Base-by-base conservation (phyloP, 2,113 vertebrate species). In the Halichoeres trimaculatus region DNA sequence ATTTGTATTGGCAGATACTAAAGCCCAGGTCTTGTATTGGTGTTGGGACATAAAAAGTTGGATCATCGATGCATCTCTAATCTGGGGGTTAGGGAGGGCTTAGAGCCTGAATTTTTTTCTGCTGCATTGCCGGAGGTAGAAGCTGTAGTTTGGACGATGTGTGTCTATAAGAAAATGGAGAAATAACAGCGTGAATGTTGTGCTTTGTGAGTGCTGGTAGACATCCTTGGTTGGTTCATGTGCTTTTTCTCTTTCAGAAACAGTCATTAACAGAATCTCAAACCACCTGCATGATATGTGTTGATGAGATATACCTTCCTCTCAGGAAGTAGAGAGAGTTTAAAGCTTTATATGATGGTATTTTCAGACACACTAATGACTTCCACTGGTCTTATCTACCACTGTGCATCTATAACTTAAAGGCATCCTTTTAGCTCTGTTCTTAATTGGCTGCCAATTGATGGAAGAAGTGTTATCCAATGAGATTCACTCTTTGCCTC, bases 311-410 rank as follows among this genome's bases (percentile, higher is more conserved):
- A n/a, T 40, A 41, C 17, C 26, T 48, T 2, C 20, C 51, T 35
- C 12, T 19, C 20, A 22, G 26, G 24, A 36, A 41, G 35, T 16
- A 43, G 17, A 24, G 41, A 58, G 20, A 43, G 56, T 30, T 30
- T 26, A 10, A 22, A 43, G 8, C 50, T 6, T 30, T 57, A 19
- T 24, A 30, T 24, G 43, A 51, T 30, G 16, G 50, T 66, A 26
- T 76, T 70, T 63, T 74, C 41, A 68, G 47, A 55, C 23, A 43
- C 47, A 23, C 23, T 54, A 65, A 59, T 16, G 35, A 72, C 26
- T 58, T 60, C n/a, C 4, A 43, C 24, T 70, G 20, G 62, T 67
- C 30, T 40, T 57, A 45, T 41, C 13, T 41, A 17, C 43, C 17
- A 14, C 4, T 45, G 17, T 19, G 17, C 8, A 1, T 43, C 4